Percentiles rank a stretch among this genome's conserved stretches.
These are phyloP conservation scores for Buphagus erythrorhynchus DNA, from an alignment of 2,797 vertebrate species.

Conservation along the genomic window DNA sequence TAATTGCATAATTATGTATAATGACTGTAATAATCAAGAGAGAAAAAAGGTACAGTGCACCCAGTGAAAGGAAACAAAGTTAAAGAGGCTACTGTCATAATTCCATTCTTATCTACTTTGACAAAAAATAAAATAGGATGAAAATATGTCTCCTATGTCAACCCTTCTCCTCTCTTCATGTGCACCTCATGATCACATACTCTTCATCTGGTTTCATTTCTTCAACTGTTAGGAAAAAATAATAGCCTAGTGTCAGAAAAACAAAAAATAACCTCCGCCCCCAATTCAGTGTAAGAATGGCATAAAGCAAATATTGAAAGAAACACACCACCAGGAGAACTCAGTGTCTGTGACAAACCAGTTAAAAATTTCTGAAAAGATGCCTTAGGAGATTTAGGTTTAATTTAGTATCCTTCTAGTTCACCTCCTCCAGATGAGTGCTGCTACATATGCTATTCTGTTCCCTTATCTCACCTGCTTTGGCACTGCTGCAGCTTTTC, in stretches of 20 bases:
- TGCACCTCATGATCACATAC: neutral
- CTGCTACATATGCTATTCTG: neutral
- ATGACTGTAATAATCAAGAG: neutral
- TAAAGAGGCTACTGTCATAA: neutral
- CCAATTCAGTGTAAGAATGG: neutral
- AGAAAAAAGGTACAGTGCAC: neutral
- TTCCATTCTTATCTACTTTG: slow-evolving; percentile 11
- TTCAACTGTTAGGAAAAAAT: neutral
- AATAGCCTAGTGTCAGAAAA: slow-evolving; percentile 11
- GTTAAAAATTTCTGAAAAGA: neutral
- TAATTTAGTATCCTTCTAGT: neutral
- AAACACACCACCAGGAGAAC: neutral
- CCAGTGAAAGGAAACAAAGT: slow-evolving; percentile 1
- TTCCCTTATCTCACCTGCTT: neutral
- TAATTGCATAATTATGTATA: slow-evolving; percentile 55
- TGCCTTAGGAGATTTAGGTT: neutral
- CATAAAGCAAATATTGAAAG: slow-evolving; percentile 22
- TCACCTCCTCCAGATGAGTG: neutral
- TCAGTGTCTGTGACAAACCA: neutral
- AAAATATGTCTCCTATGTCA: neutral
- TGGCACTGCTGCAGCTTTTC: neutral
- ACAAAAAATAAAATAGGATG: neutral
- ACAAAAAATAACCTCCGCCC: neutral
- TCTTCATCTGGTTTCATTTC: neutral
- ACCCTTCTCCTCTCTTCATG: neutral